Percentiles rank a stretch among this genome's conserved stretches.
Conservation (phyloP, 2,113 vertebrate species). For the Ceratotherium simum region DNA sequence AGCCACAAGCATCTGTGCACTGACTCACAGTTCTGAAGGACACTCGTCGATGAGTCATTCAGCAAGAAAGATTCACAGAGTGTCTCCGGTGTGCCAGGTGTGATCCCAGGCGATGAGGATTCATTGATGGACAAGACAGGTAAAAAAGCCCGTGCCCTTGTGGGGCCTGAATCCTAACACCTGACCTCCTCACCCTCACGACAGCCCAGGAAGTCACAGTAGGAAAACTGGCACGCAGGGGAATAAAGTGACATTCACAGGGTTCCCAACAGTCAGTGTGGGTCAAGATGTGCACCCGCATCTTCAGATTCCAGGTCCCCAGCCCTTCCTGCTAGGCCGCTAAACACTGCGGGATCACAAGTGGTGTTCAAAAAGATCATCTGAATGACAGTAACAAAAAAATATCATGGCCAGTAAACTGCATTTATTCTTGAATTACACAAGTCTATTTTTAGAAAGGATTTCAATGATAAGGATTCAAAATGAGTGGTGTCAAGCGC, state of each 20-base stretch:
- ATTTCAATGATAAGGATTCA: background rate
- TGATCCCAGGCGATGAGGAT: no score
- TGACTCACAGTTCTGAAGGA: background rate
- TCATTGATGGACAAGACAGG: no score
- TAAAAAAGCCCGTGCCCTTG: background rate
- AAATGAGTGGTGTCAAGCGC: background rate
- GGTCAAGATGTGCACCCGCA: background rate
- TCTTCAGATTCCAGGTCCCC: background rate
- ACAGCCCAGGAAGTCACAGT: no score
- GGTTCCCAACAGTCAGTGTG: background rate
- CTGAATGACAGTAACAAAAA: background rate
- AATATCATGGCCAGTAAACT: background rate
- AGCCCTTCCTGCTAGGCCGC: background rate
- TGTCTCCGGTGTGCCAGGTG: background rate
- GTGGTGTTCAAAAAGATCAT: background rate
- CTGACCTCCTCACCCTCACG: rapidly evolving
- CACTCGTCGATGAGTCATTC: no score
- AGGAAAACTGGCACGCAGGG: background rate
- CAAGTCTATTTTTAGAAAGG: background rate
- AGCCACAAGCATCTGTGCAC: background rate
- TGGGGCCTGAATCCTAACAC: background rate
- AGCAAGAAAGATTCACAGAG: rapidly evolving
- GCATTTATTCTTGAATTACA: background rate
- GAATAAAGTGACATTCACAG: background rate
- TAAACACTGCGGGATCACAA: background rate